Conservation (phyloP, 2,113 vertebrate species). For the Mandrillus leucophaeus region DNA sequence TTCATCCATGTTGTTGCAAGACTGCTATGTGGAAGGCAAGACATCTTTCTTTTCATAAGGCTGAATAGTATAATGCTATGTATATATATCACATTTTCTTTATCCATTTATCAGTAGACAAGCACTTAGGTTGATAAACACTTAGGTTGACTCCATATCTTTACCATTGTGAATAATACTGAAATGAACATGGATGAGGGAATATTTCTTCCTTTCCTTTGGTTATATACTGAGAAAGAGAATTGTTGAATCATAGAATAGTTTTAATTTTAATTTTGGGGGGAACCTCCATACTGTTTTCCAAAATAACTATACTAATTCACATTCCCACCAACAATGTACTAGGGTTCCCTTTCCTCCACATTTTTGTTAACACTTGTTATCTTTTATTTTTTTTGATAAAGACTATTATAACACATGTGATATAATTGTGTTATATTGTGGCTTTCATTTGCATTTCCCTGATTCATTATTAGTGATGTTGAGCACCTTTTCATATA, state of each 20-base stretch:
- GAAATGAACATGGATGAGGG: background rate
- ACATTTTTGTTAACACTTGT: background rate
- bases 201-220: background rate
- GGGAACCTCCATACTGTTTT: background rate
- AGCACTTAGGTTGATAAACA: background rate
- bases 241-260: background rate
- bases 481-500: background rate
- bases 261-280: background rate
- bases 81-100: background rate
- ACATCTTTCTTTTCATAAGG: background rate
- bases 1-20: background rate
- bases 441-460: background rate
- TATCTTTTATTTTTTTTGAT: background rate
- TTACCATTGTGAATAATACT: background rate
- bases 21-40: background rate
- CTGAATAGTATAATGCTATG: background rate
- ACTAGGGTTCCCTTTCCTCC: background rate
- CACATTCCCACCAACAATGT: background rate
- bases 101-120: background rate
- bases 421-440: background rate
- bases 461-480: background rate
- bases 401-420: background rate
- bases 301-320: background rate
- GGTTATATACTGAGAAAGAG: background rate
- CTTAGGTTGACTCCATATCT: background rate